Evolutionary conservation across 2,888 invertebrate genomes (phyloP).

Genomic region (Hydrotaea diabolus): DNA sequence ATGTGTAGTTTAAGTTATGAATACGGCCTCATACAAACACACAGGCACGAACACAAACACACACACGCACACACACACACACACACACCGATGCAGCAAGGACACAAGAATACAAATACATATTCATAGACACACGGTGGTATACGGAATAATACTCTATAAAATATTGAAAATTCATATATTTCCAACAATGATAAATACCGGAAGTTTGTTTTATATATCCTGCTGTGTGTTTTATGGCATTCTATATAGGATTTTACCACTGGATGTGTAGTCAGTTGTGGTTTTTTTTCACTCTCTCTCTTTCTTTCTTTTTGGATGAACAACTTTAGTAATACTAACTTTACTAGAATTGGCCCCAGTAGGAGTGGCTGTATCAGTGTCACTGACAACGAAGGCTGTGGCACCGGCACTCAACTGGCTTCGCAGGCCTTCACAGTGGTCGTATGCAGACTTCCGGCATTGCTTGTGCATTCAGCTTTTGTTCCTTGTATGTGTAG

Average conservation of each 20-base stretch:
- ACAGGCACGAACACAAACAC: no score
- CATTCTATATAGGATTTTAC: slow-evolving; percentile 30
- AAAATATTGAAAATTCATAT: slow-evolving; percentile 60
- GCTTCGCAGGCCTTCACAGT: slow-evolving; percentile 2
- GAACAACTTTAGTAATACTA: background rate
- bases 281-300: no score
- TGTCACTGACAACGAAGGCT: background rate
- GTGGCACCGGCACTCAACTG: background rate
- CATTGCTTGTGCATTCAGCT: slow-evolving; percentile 4
- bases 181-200: slow-evolving; percentile 59
- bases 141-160: slow-evolving; percentile 14
- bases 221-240: slow-evolving; percentile 63
- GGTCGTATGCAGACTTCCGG: slow-evolving; percentile 31
- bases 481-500: slow-evolving; percentile 1
- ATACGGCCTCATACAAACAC: background rate
- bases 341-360: background rate
- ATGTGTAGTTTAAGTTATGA: background rate
- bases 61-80: no score
- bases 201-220: slow-evolving; percentile 61
- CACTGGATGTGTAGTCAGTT: background rate
- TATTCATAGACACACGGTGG: background rate
- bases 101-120: background rate
- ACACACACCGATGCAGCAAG: no score
- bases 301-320: no score
- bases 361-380: background rate